Evolutionary conservation across 2,113 vertebrate species (phyloP).

Genomic region (Xiphophorus couchianus): DNA sequence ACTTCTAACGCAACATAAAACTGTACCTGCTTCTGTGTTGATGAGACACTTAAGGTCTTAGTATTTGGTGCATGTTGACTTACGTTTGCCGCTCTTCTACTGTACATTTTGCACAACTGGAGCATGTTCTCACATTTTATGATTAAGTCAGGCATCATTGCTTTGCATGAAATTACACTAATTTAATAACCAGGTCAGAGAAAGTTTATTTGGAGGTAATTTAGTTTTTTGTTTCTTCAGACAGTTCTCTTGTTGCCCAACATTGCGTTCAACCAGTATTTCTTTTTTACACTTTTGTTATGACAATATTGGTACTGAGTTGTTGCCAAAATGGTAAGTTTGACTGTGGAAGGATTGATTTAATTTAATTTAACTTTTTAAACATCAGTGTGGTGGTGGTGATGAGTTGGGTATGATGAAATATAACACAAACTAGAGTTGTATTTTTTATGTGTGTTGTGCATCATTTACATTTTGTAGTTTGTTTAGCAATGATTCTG

Average conservation of each 20-base stretch:
- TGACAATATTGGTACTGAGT: constrained; percentile 7
- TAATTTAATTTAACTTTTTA: not conserved
- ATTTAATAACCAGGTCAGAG: constrained; percentile 15
- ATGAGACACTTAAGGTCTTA: constrained; percentile 7
- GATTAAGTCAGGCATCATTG: constrained; percentile 9
- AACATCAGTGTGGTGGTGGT: not conserved
- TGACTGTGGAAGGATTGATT: not conserved
- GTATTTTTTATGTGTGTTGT: constrained; percentile 12
- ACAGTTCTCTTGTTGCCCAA: constrained; percentile 14
- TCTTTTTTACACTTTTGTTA: not conserved
- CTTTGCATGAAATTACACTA: constrained; percentile 5
- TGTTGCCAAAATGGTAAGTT: constrained; percentile 43
- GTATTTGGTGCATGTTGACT: constrained; percentile 29
- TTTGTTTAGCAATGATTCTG: constrained; percentile 24
- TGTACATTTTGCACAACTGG: constrained; percentile 40
- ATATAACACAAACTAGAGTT: not conserved
- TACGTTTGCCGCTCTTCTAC: constrained; percentile 19
- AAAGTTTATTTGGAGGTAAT: not conserved
- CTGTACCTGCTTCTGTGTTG: not conserved
- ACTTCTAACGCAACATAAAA: not conserved
- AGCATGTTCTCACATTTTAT: constrained; percentile 43
- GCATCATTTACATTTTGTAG: constrained; percentile 8
- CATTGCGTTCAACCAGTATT: constrained; percentile 4
- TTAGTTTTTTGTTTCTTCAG: not conserved
- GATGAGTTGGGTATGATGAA: not conserved